Evolutionary conservation across 2,797 vertebrate genomes (phyloP).

Genomic region (Propithecus perrieri): DNA sequence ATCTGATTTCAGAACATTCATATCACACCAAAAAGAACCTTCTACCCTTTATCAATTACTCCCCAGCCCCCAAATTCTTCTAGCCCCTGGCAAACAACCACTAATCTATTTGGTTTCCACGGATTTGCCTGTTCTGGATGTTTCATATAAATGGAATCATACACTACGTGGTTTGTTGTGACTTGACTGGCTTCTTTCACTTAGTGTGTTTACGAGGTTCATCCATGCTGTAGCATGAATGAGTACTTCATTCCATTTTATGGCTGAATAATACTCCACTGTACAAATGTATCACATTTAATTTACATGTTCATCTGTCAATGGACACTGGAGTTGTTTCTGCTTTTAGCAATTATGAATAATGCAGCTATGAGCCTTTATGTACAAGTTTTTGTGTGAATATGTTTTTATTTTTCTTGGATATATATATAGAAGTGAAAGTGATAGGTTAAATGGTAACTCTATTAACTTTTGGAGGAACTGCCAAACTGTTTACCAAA

Average conservation of each 20-base stretch:
- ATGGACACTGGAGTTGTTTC: too few species aligned
- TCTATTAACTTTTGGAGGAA: neutral
- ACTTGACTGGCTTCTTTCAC: too few species aligned
- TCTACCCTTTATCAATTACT: neutral
- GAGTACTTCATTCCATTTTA: too few species aligned
- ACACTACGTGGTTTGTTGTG: too few species aligned
- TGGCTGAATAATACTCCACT: too few species aligned
- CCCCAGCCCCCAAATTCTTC: neutral
- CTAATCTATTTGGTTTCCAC: too few species aligned
- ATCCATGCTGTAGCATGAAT: too few species aligned
- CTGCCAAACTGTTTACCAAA: neutral
- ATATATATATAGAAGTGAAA: neutral
- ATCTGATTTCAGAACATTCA: neutral
- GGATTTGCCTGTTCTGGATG: too few species aligned
- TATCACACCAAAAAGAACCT: neutral
- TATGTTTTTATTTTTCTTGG: neutral
- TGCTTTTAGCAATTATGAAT: neutral
- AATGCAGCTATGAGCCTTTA: neutral
- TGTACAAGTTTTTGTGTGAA: neutral
- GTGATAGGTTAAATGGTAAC: neutral
- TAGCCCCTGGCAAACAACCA: neutral
- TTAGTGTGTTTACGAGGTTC: too few species aligned
- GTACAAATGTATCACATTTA: too few species aligned
- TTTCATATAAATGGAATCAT: too few species aligned
- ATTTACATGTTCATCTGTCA: too few species aligned